A percentile compares a stretch with the other conserved stretches of the same genome.
Conservation (phyloP, 2,113 vertebrate species). For the Peromyscus leucopus region DNA sequence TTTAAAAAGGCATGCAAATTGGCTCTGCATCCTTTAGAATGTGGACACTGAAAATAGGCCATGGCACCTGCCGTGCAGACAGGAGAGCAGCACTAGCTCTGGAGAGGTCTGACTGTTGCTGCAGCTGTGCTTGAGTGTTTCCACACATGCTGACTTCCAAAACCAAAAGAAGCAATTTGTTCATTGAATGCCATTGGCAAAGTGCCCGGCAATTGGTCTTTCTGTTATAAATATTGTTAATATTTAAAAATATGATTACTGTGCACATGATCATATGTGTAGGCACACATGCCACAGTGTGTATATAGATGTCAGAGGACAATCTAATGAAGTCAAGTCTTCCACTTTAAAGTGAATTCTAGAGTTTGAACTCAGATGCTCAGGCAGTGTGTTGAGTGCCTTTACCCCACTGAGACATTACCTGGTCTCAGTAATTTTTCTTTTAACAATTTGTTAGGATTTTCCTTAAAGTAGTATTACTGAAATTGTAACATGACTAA, state of each 20-base stretch:
- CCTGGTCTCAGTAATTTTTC: neutral
- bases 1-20: neutral
- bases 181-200: slow-evolving; percentile 37
- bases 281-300: neutral
- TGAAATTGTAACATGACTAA: neutral
- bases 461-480: neutral
- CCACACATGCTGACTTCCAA: slow-evolving; percentile 20
- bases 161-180: neutral
- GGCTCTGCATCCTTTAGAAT: neutral
- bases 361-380: neutral
- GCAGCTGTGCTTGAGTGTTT: neutral
- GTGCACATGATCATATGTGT: neutral
- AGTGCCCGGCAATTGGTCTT: neutral
- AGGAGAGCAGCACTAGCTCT: neutral
- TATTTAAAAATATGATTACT: neutral
- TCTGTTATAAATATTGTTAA: neutral
- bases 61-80: fast-evolving
- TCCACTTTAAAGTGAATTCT: neutral
- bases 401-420: neutral
- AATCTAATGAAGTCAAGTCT: neutral
- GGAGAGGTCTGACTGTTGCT: neutral
- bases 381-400: neutral
- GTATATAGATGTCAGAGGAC: neutral
- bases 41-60: neutral
- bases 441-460: neutral